Evolutionary conservation across 2,113 vertebrate species (phyloP), one percentile per base, ranked within the genome.

Genomic region (Ardeotis arabs): DNA sequence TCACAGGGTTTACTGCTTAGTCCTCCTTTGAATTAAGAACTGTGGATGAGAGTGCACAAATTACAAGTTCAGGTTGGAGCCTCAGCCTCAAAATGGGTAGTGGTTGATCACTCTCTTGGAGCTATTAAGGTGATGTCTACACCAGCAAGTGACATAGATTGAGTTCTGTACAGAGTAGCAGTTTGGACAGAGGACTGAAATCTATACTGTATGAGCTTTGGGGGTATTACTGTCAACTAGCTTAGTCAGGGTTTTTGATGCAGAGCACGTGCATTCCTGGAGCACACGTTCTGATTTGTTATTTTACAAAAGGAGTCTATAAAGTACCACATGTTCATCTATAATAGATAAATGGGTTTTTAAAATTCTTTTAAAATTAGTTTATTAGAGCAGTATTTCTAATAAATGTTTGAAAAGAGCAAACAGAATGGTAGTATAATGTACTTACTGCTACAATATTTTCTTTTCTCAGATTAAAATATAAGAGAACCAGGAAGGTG

Each of bases 311-410:
- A 74, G 15, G 35, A 52, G 18, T 72, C 49, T 68, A 0, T 14
- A 50, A 28, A 77, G 10, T 28, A 73, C 7, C 6, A 7, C 1
- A 0, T 69, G 15, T 73, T 73, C 15, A 24, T 67, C 56, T 58
- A 3, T 29, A 63, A 37, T 7, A 37, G 55, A 44, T 39, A 62
- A 60, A 41, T 39, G 7, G 4, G 0, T 0, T 2, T 0, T 14
- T 84, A 12, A 4, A 15, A 4, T 50, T 64, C 2, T 47, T 76
- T 35, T 63, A 0, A 74, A 69, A 9, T 58, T 47, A 69, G n/a
- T 47, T 60, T 74, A 31, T 84, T 89, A 35, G 29, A 20, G 17
- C 50, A 21, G 1, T 60, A 45, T 84, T 84, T 91, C 64, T 60
- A 59, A 22, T 68, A 59, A 93, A 19, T 39, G 9, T 76, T 72